phyloP scores from a whole-genome alignment of 1,140 invertebrate species.

The Gonatopus flavifemur region DNA sequence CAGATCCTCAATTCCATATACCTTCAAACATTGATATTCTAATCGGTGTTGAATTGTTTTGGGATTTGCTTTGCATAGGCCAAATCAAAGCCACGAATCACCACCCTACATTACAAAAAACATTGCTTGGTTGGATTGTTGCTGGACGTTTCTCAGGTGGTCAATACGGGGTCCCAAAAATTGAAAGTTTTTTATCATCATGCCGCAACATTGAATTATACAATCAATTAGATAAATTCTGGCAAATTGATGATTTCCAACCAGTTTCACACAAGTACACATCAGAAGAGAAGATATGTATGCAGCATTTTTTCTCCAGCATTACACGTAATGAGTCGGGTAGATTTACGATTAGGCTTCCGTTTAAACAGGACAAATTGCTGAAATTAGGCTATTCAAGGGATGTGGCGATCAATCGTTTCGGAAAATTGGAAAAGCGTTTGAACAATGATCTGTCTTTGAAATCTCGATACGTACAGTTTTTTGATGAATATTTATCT shows the following conservation, averaged over 20 bases:
- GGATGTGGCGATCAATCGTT: neutral
- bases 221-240: slow-evolving; percentile 14
- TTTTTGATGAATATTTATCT: slow-evolving; percentile 28
- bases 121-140: slow-evolving; percentile 35
- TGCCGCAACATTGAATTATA: neutral
- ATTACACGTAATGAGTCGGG: slow-evolving; percentile 5
- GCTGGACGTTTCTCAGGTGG: slow-evolving; percentile 13
- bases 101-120: slow-evolving; percentile 32
- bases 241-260: slow-evolving; percentile 14
- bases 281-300: slow-evolving; percentile 17
- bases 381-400: neutral
- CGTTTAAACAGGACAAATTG: slow-evolving; percentile 1
- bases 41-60: slow-evolving; percentile 15
- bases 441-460: slow-evolving; percentile 18
- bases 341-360: slow-evolving; percentile 5
- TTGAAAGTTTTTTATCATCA: too few relatives aligned
- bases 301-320: slow-evolving; percentile 6
- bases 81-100: neutral
- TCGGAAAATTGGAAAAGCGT: slow-evolving; percentile 11
- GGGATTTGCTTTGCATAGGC: slow-evolving; percentile 5
- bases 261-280: neutral
- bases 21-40: slow-evolving; percentile 12
- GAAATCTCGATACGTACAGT: slow-evolving; percentile 19
- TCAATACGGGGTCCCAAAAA: too few relatives aligned
- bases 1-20: slow-evolving; percentile 13